These are phyloP conservation scores for Trinorchestia longiramus DNA, from an alignment of 1,140 invertebrate genomes.

Conservation along the genomic window DNA sequence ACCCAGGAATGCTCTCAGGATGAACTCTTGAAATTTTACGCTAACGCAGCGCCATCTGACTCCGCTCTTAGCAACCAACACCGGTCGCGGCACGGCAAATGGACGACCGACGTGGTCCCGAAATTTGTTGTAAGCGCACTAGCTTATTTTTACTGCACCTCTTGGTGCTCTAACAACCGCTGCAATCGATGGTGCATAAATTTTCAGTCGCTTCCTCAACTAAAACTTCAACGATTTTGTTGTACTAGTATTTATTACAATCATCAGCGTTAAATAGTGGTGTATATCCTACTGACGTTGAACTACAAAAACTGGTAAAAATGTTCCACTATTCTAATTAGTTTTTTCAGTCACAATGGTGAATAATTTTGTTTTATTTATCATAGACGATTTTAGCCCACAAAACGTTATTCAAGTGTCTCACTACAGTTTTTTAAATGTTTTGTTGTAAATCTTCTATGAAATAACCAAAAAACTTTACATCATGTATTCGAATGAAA, in stretches of 20 bases:
- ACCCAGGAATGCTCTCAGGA: conserved; percentile 1
- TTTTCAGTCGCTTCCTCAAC: neutral
- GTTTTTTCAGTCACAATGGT: neutral
- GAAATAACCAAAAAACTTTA: neutral
- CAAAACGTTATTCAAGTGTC: neutral
- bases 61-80: conserved; percentile 6
- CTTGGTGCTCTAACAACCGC: neutral
- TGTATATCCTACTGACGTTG: neutral
- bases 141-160: neutral
- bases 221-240: neutral
- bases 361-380: neutral
- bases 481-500: neutral
- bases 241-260: neutral
- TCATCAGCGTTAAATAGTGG: neutral
- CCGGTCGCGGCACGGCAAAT: neutral
- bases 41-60: conserved; percentile 4
- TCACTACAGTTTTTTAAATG: too few relatives aligned
- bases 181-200: neutral
- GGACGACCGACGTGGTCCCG: neutral
- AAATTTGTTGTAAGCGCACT: neutral
- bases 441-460: too few relatives aligned
- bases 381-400: neutral
- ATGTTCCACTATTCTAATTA: too few relatives aligned
- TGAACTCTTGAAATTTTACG: conserved; percentile 9
- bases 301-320: neutral